A percentile compares a stretch with the other conserved stretches of the same genome.
Evolutionary conservation across 2,888 invertebrate species (phyloP).

Genomic region (Magallana nippona): DNA sequence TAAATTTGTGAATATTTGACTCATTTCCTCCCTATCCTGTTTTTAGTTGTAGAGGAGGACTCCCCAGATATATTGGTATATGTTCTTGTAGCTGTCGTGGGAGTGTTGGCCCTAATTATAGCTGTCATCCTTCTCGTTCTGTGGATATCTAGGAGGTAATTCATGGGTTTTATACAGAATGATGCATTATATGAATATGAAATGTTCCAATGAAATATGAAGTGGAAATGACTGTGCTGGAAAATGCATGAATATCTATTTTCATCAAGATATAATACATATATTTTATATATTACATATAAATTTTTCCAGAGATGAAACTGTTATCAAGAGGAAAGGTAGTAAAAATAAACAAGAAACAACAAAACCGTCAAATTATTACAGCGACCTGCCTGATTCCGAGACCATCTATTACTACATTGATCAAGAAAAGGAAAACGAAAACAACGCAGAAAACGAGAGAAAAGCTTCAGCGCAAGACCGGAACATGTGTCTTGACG

Average conservation of each 20-base stretch:
- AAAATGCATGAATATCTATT: no score
- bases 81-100: not conserved
- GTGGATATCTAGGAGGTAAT: not conserved
- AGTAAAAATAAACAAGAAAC: not conserved
- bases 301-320: not conserved
- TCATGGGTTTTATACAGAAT: no score
- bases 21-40: not conserved
- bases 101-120: not conserved
- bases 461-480: not conserved
- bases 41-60: not conserved
- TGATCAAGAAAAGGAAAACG: not conserved
- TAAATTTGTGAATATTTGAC: not conserved
- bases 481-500: not conserved
- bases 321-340: not conserved
- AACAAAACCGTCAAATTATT: not conserved
- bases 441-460: slow-evolving; percentile 9
- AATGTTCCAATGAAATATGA: no score
- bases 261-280: not conserved
- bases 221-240: no score
- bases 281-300: not conserved
- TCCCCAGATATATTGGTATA: not conserved
- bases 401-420: not conserved
- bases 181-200: no score
- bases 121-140: not conserved
- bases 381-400: not conserved